Evolutionary conservation across 2,888 invertebrate genomes (phyloP), one percentile per base, ranked within the genome.

Genomic region (Nipponacmea schrenckii): DNA sequence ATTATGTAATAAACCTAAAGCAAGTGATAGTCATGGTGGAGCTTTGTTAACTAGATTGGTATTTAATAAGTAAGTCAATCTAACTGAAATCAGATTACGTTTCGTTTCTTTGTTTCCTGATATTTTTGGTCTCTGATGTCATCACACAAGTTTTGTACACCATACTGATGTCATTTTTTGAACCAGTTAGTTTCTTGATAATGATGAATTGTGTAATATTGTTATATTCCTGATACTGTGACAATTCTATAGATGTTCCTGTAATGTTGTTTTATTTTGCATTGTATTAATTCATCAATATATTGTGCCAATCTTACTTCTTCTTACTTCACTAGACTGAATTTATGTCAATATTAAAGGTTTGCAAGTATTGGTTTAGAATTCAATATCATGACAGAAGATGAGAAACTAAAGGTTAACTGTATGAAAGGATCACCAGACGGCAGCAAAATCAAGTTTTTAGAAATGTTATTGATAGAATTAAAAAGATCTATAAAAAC

Each of bases 21-120:
- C 92, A 79, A 92, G 91, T 85, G 91, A 92, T 83, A 91, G 91
- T 46, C 91, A 91, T 79, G 92, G 92, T 85, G 92, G 93, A 15
- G 91, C 91, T 66, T 89, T 90, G 50, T 88, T 92, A 76, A 89
- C 92, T 74, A 91, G 90, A 83, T 87, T 93, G 75, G 84, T 92
- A 44, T 88, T 90, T 48, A 73, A 80, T 56, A 85, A 82, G 87
- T 87, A 76, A 80, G 81, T 62, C n/a, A 3, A 56, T n/a, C 31
- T 31, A 5, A 31, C 5, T 31, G 31, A 31, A 31, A 31, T 31
- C 3, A 31, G 31, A 31, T 31, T 2, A 31, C 31, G 5, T 2
- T 31, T 31, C 31, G 31, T 31, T 31, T 31, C 31, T 31, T 31
- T 31, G 5, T 31, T 31, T 31, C 31, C 5, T 26, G 56, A 17